These are phyloP conservation scores for Drosophila triauraria DNA, from an alignment of 1,140 invertebrate species.

Conservation along the genomic window DNA sequence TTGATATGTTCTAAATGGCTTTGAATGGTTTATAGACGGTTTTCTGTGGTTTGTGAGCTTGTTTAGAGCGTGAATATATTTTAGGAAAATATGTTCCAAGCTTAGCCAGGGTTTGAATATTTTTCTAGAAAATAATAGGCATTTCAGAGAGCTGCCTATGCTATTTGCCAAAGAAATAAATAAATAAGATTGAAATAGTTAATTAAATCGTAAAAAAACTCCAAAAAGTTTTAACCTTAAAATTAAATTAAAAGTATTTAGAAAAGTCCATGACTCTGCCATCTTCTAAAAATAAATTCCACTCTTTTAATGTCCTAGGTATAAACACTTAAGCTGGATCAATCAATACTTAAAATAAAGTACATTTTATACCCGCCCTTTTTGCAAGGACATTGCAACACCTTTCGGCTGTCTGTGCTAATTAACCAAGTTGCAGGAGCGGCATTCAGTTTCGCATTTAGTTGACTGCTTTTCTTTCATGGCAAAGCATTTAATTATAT, in stretches of 20 bases:
- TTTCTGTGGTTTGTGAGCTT: not conserved
- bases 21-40: not conserved
- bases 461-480: constrained; percentile 57
- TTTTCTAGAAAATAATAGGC: no score
- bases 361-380: not conserved
- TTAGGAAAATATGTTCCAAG: not conserved
- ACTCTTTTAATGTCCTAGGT: not conserved
- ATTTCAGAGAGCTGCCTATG: no score
- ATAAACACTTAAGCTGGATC: not conserved
- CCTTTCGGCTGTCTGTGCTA: constrained; percentile 27
- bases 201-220: no score
- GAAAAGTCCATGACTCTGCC: no score
- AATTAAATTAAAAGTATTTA: no score
- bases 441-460: constrained; percentile 42
- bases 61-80: not conserved
- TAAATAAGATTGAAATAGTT: no score
- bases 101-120: not conserved
- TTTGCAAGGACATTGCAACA: constrained; percentile 21
- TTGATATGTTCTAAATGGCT: not conserved
- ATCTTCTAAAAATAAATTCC: no score
- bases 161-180: no score
- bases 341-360: not conserved
- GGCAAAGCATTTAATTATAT: constrained; percentile 77
- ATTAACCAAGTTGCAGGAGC: constrained; percentile 41
- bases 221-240: no score